phyloP scores from a whole-genome alignment of 2,888 invertebrate genomes.

The Aphodius granarius region DNA sequence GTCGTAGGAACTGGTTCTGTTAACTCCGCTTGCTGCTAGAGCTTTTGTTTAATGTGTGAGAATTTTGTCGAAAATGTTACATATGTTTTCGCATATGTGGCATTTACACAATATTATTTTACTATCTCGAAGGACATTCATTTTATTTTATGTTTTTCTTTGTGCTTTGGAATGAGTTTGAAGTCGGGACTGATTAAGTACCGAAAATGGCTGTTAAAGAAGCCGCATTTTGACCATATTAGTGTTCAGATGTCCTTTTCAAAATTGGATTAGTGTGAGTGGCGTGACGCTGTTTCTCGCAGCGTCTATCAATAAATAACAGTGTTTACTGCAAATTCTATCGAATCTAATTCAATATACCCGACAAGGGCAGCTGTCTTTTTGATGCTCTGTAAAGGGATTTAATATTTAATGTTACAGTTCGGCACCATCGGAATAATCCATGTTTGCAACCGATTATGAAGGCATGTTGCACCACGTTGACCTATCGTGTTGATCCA shows the following conservation, averaged over 20 bases:
- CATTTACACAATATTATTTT: too few species aligned
- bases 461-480: not conserved
- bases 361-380: not conserved
- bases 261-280: not conserved
- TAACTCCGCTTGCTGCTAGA: not conserved
- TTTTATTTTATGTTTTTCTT: too few species aligned
- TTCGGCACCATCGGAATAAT: not conserved
- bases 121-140: too few species aligned
- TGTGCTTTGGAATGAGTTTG: too few species aligned
- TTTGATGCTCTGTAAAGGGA: not conserved
- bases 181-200: too few species aligned
- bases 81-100: not conserved
- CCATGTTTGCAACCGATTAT: not conserved
- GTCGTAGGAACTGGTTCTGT: not conserved
- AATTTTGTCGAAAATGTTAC: not conserved
- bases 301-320: not conserved
- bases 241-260: not conserved
- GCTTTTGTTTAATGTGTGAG: not conserved
- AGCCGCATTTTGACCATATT: not conserved
- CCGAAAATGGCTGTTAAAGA: not conserved
- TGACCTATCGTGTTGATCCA: too few species aligned
- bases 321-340: not conserved
- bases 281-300: not conserved
- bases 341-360: not conserved
- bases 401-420: not conserved